Conservation (phyloP, 2,113 vertebrate species). For the Pantherophis guttatus region DNA sequence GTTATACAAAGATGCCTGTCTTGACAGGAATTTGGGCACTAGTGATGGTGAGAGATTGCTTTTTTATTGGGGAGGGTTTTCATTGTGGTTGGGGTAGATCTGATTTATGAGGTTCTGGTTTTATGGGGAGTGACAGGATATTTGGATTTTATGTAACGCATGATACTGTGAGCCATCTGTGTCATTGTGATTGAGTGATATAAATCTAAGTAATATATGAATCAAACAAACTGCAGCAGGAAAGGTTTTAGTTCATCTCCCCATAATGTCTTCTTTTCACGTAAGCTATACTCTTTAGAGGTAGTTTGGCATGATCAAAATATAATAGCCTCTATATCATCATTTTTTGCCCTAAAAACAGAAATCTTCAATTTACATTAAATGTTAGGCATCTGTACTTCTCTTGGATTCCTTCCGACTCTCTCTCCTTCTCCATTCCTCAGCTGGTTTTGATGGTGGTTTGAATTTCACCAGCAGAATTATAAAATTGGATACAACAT, state of each 20-base stretch:
- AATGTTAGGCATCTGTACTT: not conserved
- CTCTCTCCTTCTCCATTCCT: not conserved
- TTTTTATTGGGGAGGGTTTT: not conserved
- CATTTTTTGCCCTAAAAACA: not conserved
- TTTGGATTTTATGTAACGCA: not conserved
- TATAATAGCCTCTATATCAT: not conserved
- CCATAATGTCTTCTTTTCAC: not conserved
- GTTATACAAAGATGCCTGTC: not conserved
- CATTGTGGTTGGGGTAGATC: not conserved
- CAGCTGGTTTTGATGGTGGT: not conserved
- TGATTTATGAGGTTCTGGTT: not conserved
- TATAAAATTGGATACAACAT: not conserved
- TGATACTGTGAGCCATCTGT: not conserved
- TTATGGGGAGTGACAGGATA: not conserved
- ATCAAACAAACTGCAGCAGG: not conserved
- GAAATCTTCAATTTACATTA: not conserved
- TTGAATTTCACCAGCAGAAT: not conserved
- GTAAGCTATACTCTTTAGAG: not conserved
- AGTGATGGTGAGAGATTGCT: not conserved
- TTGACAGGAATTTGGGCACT: not conserved
- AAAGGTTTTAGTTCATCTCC: not conserved
- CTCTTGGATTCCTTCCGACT: not conserved
- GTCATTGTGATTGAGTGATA: not conserved
- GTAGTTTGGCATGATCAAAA: not conserved
- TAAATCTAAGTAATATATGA: not conserved